Conservation (phyloP, 2,113 vertebrate genomes). For the Takifugu flavidus region DNA sequence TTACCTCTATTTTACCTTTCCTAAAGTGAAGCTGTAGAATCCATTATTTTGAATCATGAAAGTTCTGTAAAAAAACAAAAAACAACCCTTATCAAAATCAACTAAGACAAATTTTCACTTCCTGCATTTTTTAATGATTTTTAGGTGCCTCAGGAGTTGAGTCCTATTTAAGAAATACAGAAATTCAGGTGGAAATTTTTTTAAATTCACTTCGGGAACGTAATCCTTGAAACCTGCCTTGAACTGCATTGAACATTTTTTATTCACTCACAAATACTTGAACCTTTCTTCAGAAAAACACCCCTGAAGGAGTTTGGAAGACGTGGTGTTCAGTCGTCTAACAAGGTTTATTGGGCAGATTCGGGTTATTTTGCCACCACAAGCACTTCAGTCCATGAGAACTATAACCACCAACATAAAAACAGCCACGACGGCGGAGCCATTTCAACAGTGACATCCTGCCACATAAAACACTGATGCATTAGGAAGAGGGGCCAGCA, state of each 20-base stretch:
- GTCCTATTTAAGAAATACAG: not conserved
- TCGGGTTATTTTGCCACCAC: not conserved
- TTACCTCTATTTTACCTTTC: too few relatives aligned
- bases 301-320: not conserved
- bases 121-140: not conserved
- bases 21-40: too few relatives aligned
- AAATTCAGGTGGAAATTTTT: not conserved
- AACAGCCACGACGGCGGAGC: slow-evolving; percentile 1
- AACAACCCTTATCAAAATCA: not conserved
- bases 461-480: not conserved
- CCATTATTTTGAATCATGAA: too few relatives aligned
- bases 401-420: slow-evolving; percentile 20
- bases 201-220: not conserved
- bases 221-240: too few relatives aligned
- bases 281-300: not conserved
- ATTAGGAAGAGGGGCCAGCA: slow-evolving; percentile 34
- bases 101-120: not conserved
- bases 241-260: too few relatives aligned
- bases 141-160: not conserved
- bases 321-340: too few relatives aligned
- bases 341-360: too few relatives aligned
- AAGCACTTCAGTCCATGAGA: slow-evolving; percentile 12
- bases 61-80: too few relatives aligned
- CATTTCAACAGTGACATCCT: not conserved
- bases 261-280: too few relatives aligned